Base-by-base conservation (phyloP, 2,113 vertebrate genomes). In the Strix aluco region DNA sequence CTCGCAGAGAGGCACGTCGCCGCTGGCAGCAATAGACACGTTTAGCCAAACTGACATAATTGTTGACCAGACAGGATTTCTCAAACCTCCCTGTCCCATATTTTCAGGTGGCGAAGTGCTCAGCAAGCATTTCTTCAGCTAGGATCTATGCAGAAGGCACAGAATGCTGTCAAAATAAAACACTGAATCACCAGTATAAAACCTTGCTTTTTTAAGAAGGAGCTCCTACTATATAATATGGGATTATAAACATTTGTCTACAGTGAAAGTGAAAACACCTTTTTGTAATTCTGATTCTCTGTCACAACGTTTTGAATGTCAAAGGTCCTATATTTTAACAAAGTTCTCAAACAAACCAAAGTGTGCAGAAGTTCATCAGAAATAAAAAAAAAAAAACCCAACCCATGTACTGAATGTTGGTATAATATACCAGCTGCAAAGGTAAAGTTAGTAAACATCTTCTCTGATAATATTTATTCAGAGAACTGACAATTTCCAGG, bases 1-100 rank as follows among this genome's bases (percentile, higher is more conserved):
- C 62, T 9, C 13, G 25, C 62, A 77, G 19, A 34, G 19, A 34
- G 26, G 17, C 0, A 0, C 0, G 0, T 12, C 0, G 0, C 22
- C 5, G 1, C 58, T 26, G 40, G 21, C 0, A 0, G n/a, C 32
- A 44, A 9, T 0, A 1, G 1, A 10, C 0, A 0, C 2, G 1
- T n/a, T 54, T 11, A 66, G 65, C 65, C 95, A 55, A 54, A 36
- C 9, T 11, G n/a, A 27, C 13, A 1, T 1, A 6, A 15, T 1
- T 57, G 81, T 16, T 71, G 52, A 51, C 23, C 47, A 34, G 36
- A 63, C 55, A 59, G 63, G 47, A 59, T 34, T 70, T 29, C 72
- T 71, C 34, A 46, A 46, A 17, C 21, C 16, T 81, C n/a, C 25
- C 34, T 3, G 9, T 20, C 36, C 55, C 29, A 10, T 5, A 8